phyloP scores from a whole-genome alignment of 2,888 invertebrate species.

The Diarsia dahlii region DNA sequence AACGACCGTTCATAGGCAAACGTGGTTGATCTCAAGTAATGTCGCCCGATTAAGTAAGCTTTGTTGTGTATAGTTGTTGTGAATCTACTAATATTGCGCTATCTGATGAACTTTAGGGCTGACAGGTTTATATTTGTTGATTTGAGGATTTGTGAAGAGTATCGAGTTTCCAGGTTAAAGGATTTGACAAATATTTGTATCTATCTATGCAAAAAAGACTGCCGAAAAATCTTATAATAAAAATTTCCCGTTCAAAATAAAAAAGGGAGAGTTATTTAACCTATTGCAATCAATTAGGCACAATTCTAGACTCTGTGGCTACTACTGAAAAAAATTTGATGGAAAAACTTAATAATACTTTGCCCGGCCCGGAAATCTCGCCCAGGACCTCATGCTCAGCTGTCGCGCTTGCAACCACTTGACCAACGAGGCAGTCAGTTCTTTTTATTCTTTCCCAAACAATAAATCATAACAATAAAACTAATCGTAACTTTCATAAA shows the following conservation, averaged over 20 bases:
- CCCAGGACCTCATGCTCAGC: too few species aligned
- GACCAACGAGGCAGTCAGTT: not conserved
- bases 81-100: conserved; percentile 48
- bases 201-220: not conserved
- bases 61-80: conserved; percentile 53
- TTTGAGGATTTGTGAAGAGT: conserved; percentile 5
- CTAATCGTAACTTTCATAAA: too few species aligned
- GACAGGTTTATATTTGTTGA: conserved; percentile 42
- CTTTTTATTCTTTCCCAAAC: not conserved
- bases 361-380: too few species aligned
- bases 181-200: not conserved
- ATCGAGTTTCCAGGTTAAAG: conserved; percentile 18
- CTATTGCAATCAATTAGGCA: too few species aligned
- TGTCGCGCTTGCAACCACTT: too few species aligned
- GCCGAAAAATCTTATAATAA: not conserved
- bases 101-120: conserved; percentile 55
- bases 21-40: conserved; percentile 52
- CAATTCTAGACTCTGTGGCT: too few species aligned
- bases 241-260: not conserved
- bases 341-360: too few species aligned
- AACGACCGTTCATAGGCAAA: conserved; percentile 59
- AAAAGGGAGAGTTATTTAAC: too few species aligned
- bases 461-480: conserved; percentile 1
- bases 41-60: conserved; percentile 49
- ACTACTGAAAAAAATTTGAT: too few species aligned